phyloP scores from a whole-genome alignment of 2,888 invertebrate species.

The Drosophila hamatofila region DNA sequence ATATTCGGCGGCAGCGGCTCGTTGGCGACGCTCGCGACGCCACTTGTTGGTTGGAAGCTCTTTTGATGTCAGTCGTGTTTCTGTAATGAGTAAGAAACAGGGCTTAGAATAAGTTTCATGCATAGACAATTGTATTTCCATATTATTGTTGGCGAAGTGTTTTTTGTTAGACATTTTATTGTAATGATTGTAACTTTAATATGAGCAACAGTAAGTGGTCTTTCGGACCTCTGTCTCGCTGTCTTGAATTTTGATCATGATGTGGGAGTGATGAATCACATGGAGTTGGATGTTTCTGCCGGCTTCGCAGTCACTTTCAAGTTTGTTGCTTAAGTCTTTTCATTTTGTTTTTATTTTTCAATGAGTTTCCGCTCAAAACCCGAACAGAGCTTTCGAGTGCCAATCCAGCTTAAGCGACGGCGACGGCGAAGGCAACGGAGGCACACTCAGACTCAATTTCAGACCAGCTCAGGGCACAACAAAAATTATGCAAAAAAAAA shows the following conservation, averaged over 20 bases:
- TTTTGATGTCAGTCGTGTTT: slow-evolving; percentile 86
- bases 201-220: slow-evolving; percentile 43
- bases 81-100: slow-evolving; percentile 72
- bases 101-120: slow-evolving; percentile 38
- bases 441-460: slow-evolving; percentile 23
- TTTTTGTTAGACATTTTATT: slow-evolving; percentile 4
- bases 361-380: slow-evolving; percentile 71
- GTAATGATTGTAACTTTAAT: slow-evolving; percentile 29
- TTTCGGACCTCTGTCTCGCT: slow-evolving; percentile 11
- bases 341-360: slow-evolving; percentile 64
- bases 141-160: background rate
- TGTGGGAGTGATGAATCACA: slow-evolving; percentile 76
- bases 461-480: slow-evolving; percentile 45
- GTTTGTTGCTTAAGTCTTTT: slow-evolving; percentile 79
- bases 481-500: slow-evolving; percentile 65
- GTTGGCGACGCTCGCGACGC: slow-evolving; percentile 89
- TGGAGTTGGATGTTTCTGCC: slow-evolving; percentile 41
- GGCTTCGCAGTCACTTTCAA: slow-evolving; percentile 52
- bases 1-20: slow-evolving; percentile 85
- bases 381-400: slow-evolving; percentile 42
- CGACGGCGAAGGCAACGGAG: slow-evolving; percentile 34
- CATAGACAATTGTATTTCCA: slow-evolving; percentile 6
- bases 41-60: slow-evolving; percentile 90
- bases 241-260: slow-evolving; percentile 50
- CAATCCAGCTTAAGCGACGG: slow-evolving; percentile 15